Evolutionary conservation across 2,888 invertebrate species (phyloP), one percentile per base, ranked within the genome.

Genomic region (Asteroscopus sphinx): DNA sequence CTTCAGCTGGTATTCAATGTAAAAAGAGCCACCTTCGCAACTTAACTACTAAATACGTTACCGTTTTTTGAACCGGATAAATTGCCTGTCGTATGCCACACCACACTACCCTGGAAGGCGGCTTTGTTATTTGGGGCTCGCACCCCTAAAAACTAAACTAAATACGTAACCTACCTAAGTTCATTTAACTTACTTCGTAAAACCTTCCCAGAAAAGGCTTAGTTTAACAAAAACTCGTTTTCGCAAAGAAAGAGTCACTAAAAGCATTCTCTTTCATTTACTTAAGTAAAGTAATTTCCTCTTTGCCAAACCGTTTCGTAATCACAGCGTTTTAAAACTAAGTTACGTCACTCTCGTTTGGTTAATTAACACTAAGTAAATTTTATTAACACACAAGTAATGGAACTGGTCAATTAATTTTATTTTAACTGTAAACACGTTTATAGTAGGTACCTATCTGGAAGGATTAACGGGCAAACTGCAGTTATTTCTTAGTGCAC

Each of bases 321-420:
- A 72, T 54, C 42, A 47, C 36, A 7, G 17, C 39, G 21, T 52
- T 46, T 68, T 61, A 55, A 51, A 54, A 47, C 47, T n/a, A 11
- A 42, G 44, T 55, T 52, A 48, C 51, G 37, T 48, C 53, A 47
- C 37, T 53, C 16, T n/a, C 30, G 30, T 49, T 67, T 47, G 28
- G 42, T 51, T 47, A 55, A 55, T 67, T 67, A 54, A 51, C 49
- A 35, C 32, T n/a, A n/a, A 16, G 42, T n/a, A n/a, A 36, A 39
- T 12, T 39, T 13, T 51, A 60, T 54, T 54, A 40, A 40, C 47
- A 48, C 30, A 28, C 26, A 16, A 15, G 13, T 64, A 48, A 32
- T 12, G 6, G 33, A 36, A n/a, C n/a, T n/a, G n/a, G n/a, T n/a
- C n/a, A n/a, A 40, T 30, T 51, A n/a, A 15, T 32, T 17, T 36